Percentiles rank a stretch among this genome's conserved stretches.
Evolutionary conservation across 2,888 invertebrate genomes (phyloP).

Genomic region (Pachliopta kotzebuea): DNA sequence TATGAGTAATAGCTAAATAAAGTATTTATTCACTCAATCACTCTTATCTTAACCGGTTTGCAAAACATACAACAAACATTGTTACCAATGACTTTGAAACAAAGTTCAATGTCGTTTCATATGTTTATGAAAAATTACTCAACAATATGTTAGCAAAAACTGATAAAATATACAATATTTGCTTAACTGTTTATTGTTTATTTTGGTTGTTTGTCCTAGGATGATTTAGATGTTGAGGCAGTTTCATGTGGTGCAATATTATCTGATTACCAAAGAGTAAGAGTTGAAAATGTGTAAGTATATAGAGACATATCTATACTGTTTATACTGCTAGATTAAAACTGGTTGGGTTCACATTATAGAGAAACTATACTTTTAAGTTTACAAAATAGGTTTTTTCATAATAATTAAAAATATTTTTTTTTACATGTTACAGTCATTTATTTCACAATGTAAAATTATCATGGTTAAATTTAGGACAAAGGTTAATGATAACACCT

Average conservation of each 20-base stretch:
- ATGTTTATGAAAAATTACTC: background rate
- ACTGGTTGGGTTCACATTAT: background rate
- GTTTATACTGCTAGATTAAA: background rate
- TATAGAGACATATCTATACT: background rate
- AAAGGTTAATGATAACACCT: background rate
- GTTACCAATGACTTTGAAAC: constrained; percentile 20
- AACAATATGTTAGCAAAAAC: background rate
- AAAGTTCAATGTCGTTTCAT: constrained; percentile 18
- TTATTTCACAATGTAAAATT: background rate
- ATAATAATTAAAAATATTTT: background rate
- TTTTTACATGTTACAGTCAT: background rate
- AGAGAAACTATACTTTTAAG: background rate
- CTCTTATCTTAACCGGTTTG: constrained; percentile 9
- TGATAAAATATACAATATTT: constrained; percentile 10
- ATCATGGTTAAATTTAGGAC: background rate
- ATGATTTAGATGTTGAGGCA: constrained; percentile 90
- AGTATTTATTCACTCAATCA: constrained; percentile 5
- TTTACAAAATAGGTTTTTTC: background rate
- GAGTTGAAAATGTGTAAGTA: constrained; percentile 98
- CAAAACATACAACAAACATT: constrained; percentile 13
- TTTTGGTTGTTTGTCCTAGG: constrained; percentile 64
- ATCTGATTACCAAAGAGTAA: constrained; percentile 98
- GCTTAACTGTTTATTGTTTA: constrained; percentile 1
- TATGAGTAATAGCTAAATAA: background rate
- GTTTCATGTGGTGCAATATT: constrained; percentile 98